Evolutionary conservation across 35 echinoderm and acorn worm genomes (phyloP).

Genomic region (Ophiothrix spiculata): DNA sequence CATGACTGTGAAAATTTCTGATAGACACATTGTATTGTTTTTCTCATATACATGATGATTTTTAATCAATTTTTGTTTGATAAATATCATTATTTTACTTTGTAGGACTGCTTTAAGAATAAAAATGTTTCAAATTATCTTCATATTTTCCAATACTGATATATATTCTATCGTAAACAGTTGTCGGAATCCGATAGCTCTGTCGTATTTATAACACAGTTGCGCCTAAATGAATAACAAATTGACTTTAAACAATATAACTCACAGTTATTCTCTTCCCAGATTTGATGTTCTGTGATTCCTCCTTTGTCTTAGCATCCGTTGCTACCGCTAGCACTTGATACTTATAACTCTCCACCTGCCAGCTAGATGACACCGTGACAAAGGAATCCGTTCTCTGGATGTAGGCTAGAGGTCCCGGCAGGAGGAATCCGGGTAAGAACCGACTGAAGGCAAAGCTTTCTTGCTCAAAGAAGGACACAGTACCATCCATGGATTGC

Average conservation of each 20-base stretch:
- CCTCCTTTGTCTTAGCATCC: slow-evolving; percentile 75
- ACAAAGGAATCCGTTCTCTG: slow-evolving; percentile 91
- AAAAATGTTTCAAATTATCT: neutral
- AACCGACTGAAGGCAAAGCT: slow-evolving; percentile 96
- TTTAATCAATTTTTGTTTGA: no score
- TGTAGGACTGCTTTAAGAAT: neutral
- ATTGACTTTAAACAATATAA: neutral
- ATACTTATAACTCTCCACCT: slow-evolving; percentile 86
- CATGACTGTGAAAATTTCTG: no score
- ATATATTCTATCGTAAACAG: no score
- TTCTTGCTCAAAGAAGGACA: slow-evolving; percentile 97
- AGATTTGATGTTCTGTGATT: slow-evolving; percentile 73
- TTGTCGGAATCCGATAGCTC: no score
- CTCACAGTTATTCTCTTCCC: slow-evolving; percentile 87
- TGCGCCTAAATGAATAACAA: neutral
- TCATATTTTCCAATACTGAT: neutral
- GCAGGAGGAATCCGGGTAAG: slow-evolving; percentile 87
- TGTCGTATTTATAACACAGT: neutral
- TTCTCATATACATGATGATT: no score
- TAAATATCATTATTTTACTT: neutral
- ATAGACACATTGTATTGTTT: no score
- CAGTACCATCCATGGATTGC: slow-evolving; percentile 93
- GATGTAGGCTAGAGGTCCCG: slow-evolving; percentile 78
- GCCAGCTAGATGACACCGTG: slow-evolving; percentile 88
- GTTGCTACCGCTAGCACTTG: slow-evolving; percentile 89